A percentile compares a stretch with the other conserved stretches of the same genome.
These are phyloP conservation scores for Ditylenchus weischeri DNA, from an alignment of 2,888 invertebrate species.

Conservation along the genomic window DNA sequence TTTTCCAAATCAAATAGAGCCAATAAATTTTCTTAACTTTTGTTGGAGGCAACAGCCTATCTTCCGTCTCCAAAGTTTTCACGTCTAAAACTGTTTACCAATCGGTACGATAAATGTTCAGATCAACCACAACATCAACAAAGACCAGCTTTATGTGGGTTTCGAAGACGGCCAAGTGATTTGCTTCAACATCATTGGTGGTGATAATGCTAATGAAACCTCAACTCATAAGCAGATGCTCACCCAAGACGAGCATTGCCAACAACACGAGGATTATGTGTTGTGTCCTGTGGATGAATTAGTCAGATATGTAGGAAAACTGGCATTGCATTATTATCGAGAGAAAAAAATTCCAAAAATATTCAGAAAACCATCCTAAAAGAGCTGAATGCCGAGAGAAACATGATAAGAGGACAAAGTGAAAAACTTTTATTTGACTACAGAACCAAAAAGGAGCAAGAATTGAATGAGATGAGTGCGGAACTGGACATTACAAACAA, in stretches of 20 bases:
- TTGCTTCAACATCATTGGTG: conserved; percentile 21
- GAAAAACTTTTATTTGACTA: conserved; percentile 28
- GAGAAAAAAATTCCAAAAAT: neutral
- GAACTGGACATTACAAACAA: conserved; percentile 25
- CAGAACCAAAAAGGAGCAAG: conserved; percentile 24
- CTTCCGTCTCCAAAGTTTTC: too few relatives aligned
- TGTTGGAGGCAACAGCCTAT: too few relatives aligned
- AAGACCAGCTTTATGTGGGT: conserved; percentile 24
- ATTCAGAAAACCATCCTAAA: conserved; percentile 24
- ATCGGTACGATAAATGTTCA: neutral
- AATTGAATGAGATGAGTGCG: conserved; percentile 20
- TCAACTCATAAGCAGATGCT: neutral
- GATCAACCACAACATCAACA: conserved; percentile 14
- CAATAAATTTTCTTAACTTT: too few relatives aligned
- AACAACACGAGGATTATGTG: conserved; percentile 20
- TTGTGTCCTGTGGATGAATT: conserved; percentile 25
- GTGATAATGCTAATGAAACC: conserved; percentile 6
- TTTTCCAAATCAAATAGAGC: too few relatives aligned
- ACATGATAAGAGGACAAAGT: conserved; percentile 31
- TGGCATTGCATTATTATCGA: neutral
- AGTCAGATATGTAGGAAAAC: conserved; percentile 11
- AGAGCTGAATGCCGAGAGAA: conserved; percentile 27
- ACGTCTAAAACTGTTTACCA: too few relatives aligned
- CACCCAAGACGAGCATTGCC: conserved; percentile 12
- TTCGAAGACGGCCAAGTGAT: conserved; percentile 28